Conservation (phyloP, 2,888 invertebrate species). For the Iphiclides podalirius region DNA sequence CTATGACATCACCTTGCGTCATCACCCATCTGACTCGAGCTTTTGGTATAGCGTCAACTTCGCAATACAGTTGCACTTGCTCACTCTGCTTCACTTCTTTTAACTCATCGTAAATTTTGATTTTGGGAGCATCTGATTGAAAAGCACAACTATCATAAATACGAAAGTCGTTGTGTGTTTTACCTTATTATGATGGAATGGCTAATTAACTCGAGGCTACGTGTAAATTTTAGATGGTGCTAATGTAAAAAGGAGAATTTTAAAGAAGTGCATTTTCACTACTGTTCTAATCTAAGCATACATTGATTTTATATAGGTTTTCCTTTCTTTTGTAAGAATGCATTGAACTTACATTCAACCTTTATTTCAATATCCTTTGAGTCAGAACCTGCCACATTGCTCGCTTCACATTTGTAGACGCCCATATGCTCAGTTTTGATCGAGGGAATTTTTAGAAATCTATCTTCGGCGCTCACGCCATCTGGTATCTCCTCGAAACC, state of each 20-base stretch:
- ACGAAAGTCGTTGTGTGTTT: too few relatives aligned
- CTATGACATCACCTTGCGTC: constrained; percentile 43
- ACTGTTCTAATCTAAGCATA: too few relatives aligned
- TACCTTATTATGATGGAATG: too few relatives aligned
- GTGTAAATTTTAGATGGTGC: too few relatives aligned
- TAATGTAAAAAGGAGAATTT: too few relatives aligned
- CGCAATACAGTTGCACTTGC: constrained; percentile 45
- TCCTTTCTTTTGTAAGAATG: too few relatives aligned
- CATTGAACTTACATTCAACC: constrained; percentile 56
- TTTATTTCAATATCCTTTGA: constrained; percentile 41
- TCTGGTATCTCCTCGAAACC: constrained; percentile 42
- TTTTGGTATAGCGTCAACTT: constrained; percentile 51
- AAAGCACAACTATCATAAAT: not conserved
- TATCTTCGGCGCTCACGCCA: constrained; percentile 37
- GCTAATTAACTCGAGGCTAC: too few relatives aligned
- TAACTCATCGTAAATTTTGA: constrained; percentile 37
- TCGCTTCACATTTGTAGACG: constrained; percentile 50
- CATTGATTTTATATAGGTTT: too few relatives aligned
- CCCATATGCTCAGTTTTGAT: constrained; percentile 45
- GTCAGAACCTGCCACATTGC: constrained; percentile 47
- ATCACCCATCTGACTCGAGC: constrained; percentile 57
- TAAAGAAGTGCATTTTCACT: too few relatives aligned
- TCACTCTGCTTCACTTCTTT: constrained; percentile 44
- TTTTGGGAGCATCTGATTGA: constrained; percentile 51
- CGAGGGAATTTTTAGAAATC: constrained; percentile 41